These are phyloP conservation scores for Pogonus chalceus DNA, from an alignment of 1,140 invertebrate genomes.

Conservation along the genomic window DNA sequence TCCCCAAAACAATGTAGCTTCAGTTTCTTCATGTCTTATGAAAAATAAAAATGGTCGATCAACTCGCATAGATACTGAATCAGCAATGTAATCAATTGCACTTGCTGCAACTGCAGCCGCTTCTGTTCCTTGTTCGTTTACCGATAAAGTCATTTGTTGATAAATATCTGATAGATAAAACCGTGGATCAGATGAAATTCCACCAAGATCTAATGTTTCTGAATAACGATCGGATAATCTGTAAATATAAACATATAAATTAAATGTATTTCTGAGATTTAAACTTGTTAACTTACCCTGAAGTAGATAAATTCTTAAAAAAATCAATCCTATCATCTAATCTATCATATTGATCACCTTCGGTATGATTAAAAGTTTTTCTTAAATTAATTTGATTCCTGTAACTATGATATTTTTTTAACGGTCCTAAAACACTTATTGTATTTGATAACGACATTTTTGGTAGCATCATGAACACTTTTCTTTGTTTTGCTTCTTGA, in stretches of 20 bases:
- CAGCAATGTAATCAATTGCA: constrained; percentile 33
- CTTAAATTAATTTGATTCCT: constrained; percentile 9
- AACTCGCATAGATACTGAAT: constrained; percentile 28
- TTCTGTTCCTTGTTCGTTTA: constrained; percentile 60
- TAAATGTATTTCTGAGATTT: neutral
- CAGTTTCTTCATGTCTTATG: constrained; percentile 49
- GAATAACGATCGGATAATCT: neutral
- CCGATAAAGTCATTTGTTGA: constrained; percentile 33
- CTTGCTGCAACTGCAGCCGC: constrained; percentile 57
- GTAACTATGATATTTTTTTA: constrained; percentile 20
- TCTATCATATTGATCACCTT: constrained; percentile 11
- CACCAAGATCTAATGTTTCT: neutral
- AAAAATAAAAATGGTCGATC: constrained; percentile 64
- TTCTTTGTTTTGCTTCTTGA: constrained; percentile 10
- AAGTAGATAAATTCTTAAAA: constrained; percentile 17
- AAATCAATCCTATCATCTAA: constrained; percentile 17
- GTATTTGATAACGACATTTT: constrained; percentile 22
- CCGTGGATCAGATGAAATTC: neutral
- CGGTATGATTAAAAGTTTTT: neutral
- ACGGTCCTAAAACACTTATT: constrained; percentile 21
- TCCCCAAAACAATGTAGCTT: constrained; percentile 55
- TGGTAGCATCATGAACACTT: constrained; percentile 22
- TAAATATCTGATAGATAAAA: constrained; percentile 22
- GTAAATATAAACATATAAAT: neutral
- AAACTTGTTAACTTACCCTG: neutral